Evolutionary conservation across 2,888 invertebrate genomes (phyloP), one percentile per base, ranked within the genome.

Genomic region (Agrotis puta): DNA sequence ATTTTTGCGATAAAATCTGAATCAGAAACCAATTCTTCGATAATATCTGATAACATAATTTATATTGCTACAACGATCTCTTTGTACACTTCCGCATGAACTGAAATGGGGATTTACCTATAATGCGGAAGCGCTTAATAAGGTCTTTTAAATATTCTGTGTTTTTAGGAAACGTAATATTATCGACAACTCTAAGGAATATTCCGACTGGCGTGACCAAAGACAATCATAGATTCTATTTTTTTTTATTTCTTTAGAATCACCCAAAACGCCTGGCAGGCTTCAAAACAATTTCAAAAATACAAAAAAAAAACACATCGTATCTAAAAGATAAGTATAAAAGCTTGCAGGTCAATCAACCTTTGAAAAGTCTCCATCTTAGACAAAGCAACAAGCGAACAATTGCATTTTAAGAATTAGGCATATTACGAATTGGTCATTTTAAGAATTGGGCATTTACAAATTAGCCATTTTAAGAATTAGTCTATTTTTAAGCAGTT

Each of bases 331-430:
- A 77, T 45, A 54, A 24, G 3, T 65, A 47, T 27, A 45, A 58
- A 54, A 58, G 48, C 74, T 13, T 51, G 18, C 33, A 20, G 75
- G 78, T 78, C 81, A 81, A 56, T 73, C 66, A 75, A 81, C 79
- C 62, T 57, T 53, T 16, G 27, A 50, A 53, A 54, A 67, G 68
- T 33, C 67, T 67, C 20, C 63, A 72, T 57, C 58, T 14, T 63
- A 66, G 50, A 2, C 33, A 50, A 62, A 27, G 18, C n/a, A 63
- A 66, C 53, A 53, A 63, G 64, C 50, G 27, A 70, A 64, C 78
- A n/a, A n/a, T n/a, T n/a, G n/a, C n/a, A n/a, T n/a, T n/a, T n/a
- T n/a, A n/a, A n/a, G n/a, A n/a, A n/a, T n/a, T n/a, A n/a, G n/a
- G n/a, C n/a, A n/a, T n/a, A n/a, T n/a, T n/a, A n/a, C n/a, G n/a